Evolutionary conservation across 2,113 vertebrate species (phyloP).

Genomic region (Poeciliopsis prolifica): DNA sequence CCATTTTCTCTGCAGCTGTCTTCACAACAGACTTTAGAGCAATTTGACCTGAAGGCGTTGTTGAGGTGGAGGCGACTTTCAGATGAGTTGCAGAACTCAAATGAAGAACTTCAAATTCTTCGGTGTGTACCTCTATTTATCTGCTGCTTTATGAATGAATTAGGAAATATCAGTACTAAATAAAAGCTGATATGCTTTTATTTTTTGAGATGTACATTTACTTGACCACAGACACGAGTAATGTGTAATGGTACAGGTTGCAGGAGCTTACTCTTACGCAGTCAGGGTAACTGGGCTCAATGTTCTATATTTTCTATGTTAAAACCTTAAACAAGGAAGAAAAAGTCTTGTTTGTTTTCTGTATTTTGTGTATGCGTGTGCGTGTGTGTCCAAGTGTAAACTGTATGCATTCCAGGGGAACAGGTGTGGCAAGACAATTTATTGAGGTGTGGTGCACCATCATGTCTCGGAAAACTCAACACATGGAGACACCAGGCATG

Average conservation of each 20-base stretch:
- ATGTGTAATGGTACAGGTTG: not conserved
- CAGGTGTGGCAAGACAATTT: slow-evolving; percentile 61
- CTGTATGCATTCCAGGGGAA: slow-evolving; percentile 62
- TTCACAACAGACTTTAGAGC: slow-evolving; percentile 75
- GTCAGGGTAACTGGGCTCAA: not conserved
- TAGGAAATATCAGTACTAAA: not conserved
- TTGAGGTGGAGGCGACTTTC: slow-evolving; percentile 88
- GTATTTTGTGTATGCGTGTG: no score
- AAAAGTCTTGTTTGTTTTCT: not conserved
- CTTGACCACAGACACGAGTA: not conserved
- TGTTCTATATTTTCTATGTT: not conserved
- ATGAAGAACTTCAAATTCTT: slow-evolving; percentile 90
- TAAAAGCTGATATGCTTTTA: not conserved
- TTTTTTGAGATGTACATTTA: not conserved
- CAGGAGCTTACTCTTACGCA: not conserved
- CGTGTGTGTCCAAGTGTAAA: not conserved
- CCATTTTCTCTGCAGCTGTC: slow-evolving; percentile 77
- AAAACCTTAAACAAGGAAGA: not conserved
- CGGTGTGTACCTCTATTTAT: slow-evolving; percentile 78
- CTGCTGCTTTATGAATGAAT: not conserved
- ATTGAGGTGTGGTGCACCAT: slow-evolving; percentile 62
- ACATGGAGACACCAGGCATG: slow-evolving; percentile 7
- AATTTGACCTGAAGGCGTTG: slow-evolving; percentile 86
- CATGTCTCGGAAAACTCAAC: slow-evolving; percentile 47
- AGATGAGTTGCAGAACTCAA: slow-evolving; percentile 90